Conservation (phyloP, 2,888 invertebrate species). For the Polia nebulosa region DNA sequence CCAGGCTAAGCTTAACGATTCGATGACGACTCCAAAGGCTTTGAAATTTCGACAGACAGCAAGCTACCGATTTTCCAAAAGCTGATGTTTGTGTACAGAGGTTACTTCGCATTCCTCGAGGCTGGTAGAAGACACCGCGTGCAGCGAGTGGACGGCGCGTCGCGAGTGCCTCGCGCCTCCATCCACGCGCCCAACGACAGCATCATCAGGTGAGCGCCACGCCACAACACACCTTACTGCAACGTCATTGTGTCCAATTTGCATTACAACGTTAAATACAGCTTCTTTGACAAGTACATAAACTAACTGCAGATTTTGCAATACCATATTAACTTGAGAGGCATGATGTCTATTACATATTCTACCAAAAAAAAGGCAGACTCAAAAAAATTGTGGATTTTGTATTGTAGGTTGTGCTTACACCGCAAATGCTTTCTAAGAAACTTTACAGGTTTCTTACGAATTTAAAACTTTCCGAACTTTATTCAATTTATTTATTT, state of each 20-base stretch:
- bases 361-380: slow-evolving; percentile 55
- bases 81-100: slow-evolving; percentile 86
- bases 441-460: slow-evolving; percentile 18
- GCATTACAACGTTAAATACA: slow-evolving; percentile 69
- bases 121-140: slow-evolving; percentile 94
- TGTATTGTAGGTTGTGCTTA: slow-evolving; percentile 57
- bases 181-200: slow-evolving; percentile 94
- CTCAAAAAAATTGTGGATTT: slow-evolving; percentile 36
- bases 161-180: slow-evolving; percentile 90
- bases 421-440: slow-evolving; percentile 61
- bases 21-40: no score
- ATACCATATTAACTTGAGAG: slow-evolving; percentile 70
- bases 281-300: slow-evolving; percentile 65
- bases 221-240: slow-evolving; percentile 32
- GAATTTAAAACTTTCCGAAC: not conserved
- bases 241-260: slow-evolving; percentile 69
- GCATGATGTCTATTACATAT: slow-evolving; percentile 70
- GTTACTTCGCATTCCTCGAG: slow-evolving; percentile 97
- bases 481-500: not conserved
- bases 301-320: slow-evolving; percentile 70
- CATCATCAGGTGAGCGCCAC: slow-evolving; percentile 90
- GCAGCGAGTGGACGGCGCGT: slow-evolving; percentile 91
- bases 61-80: not conserved
- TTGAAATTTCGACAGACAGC: not conserved
- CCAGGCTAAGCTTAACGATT: no score